phyloP scores from a whole-genome alignment of 2,888 invertebrate species.

The Orthosia cruda region DNA sequence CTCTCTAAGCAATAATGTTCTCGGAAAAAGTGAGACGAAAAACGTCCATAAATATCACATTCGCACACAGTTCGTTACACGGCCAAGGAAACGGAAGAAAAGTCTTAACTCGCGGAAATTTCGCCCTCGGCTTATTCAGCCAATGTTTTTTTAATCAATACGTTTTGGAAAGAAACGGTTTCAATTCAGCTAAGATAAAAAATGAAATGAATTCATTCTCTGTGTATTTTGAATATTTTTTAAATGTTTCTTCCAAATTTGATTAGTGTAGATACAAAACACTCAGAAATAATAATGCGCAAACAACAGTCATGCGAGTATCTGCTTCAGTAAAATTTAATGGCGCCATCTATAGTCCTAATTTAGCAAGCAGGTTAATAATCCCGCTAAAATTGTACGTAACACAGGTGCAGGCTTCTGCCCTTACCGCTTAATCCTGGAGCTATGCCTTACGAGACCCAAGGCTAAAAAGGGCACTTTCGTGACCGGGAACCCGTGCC shows the following conservation, averaged over 20 bases:
- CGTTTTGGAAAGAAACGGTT: constrained; percentile 39
- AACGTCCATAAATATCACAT: constrained; percentile 75
- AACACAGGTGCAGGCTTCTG: constrained; percentile 51
- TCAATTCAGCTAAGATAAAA: constrained; percentile 18
- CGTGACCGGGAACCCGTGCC: constrained; percentile 27
- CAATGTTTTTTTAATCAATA: constrained; percentile 62
- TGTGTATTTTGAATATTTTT: not conserved
- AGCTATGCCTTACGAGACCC: constrained; percentile 49
- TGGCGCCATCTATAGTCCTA: constrained; percentile 9
- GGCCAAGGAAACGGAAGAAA: constrained; percentile 72
- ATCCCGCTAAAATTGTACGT: constrained; percentile 43
- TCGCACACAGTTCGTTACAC: constrained; percentile 77
- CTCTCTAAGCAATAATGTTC: constrained; percentile 72
- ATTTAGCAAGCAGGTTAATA: constrained; percentile 30
- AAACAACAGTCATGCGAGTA: not conserved
- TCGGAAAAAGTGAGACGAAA: constrained; percentile 73
- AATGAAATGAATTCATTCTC: not conserved
- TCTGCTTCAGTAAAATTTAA: not conserved
- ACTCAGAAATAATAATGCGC: not conserved
- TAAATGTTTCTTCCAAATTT: too few species aligned
- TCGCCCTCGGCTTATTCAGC: constrained; percentile 61
- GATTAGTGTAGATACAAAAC: not conserved
- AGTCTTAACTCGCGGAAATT: constrained; percentile 70
- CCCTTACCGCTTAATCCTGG: constrained; percentile 54
- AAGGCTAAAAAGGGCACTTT: constrained; percentile 46